A percentile compares a stretch with the other conserved stretches of the same genome.
Evolutionary conservation across 2,888 invertebrate species (phyloP).

Genomic region (Anorthoa munda): DNA sequence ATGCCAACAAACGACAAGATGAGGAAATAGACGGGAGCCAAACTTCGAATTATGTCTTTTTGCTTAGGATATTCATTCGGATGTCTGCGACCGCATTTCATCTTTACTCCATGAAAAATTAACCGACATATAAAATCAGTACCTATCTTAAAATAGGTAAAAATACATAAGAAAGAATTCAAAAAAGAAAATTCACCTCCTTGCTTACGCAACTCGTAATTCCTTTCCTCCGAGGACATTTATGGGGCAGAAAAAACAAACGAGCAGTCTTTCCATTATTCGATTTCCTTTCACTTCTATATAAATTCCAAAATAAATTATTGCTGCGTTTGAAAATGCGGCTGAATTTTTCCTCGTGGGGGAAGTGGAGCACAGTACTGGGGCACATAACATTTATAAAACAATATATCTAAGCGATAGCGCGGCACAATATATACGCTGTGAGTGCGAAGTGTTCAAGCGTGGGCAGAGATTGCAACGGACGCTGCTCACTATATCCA

Average conservation of each 20-base stretch:
- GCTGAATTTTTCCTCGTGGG: constrained; percentile 40
- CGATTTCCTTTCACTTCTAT: constrained; percentile 45
- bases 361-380: constrained; percentile 8
- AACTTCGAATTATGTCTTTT: no score
- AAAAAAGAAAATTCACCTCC: constrained; percentile 12
- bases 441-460: constrained; percentile 79
- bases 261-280: constrained; percentile 58
- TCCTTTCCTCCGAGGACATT: constrained; percentile 43
- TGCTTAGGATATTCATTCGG: no score
- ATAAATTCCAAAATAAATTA: constrained; percentile 58
- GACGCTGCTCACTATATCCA: constrained; percentile 81
- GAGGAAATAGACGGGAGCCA: no score
- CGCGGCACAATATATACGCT: constrained; percentile 65
- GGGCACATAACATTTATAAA: constrained; percentile 47
- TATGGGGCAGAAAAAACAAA: constrained; percentile 57
- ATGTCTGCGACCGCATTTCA: no score
- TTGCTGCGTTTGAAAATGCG: constrained; percentile 49
- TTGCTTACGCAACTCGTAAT: constrained; percentile 48
- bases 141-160: neutral
- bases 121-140: neutral
- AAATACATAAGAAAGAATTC: neutral
- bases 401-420: constrained; percentile 55
- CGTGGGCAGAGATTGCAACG: constrained; percentile 81
- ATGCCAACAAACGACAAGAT: no score
- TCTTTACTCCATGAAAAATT: no score